Evolutionary conservation across 2,888 invertebrate species (phyloP).

Genomic region (Colostygia pectinataria): DNA sequence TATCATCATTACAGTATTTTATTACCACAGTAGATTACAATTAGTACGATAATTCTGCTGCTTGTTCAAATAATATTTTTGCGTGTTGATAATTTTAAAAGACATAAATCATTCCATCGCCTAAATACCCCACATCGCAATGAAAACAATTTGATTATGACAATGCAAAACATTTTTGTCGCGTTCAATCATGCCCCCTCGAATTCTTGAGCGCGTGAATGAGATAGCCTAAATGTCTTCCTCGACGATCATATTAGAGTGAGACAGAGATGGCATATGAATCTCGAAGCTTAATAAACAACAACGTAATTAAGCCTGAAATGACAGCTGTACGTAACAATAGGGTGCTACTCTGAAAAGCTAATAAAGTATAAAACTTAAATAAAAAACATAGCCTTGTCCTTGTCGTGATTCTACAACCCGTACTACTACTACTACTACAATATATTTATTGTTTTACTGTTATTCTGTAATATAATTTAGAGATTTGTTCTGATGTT

Average conservation of each 20-base stretch:
- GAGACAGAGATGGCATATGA: slow-evolving; percentile 28
- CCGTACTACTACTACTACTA: too few relatives aligned
- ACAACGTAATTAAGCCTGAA: slow-evolving; percentile 44
- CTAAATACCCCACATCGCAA: slow-evolving; percentile 10
- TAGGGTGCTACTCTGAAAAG: slow-evolving; percentile 25
- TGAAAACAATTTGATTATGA: slow-evolving; percentile 21
- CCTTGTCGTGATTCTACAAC: too few relatives aligned
- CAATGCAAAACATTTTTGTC: slow-evolving; percentile 18
- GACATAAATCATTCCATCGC: slow-evolving; percentile 13
- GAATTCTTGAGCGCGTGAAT: slow-evolving; percentile 12
- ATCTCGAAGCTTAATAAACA: slow-evolving; percentile 42
- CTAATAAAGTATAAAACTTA: not conserved
- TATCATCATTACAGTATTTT: too few relatives aligned
- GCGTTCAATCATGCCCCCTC: slow-evolving; percentile 13
- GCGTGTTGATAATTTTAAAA: not conserved
- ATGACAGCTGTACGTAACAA: slow-evolving; percentile 33
- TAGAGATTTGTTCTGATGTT: too few relatives aligned
- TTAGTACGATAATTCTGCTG: too few relatives aligned
- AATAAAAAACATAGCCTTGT: too few relatives aligned
- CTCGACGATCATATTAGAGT: not conserved
- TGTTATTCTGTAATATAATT: too few relatives aligned
- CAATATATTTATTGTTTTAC: too few relatives aligned
- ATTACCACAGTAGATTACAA: too few relatives aligned
- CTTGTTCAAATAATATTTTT: too few relatives aligned
- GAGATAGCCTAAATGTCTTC: not conserved